A percentile compares a stretch with the other conserved stretches of the same genome.
Conservation (phyloP, 37 sponge, comb jelly and placozoan genomes). For the Halisarca cf. caerulea region DNA sequence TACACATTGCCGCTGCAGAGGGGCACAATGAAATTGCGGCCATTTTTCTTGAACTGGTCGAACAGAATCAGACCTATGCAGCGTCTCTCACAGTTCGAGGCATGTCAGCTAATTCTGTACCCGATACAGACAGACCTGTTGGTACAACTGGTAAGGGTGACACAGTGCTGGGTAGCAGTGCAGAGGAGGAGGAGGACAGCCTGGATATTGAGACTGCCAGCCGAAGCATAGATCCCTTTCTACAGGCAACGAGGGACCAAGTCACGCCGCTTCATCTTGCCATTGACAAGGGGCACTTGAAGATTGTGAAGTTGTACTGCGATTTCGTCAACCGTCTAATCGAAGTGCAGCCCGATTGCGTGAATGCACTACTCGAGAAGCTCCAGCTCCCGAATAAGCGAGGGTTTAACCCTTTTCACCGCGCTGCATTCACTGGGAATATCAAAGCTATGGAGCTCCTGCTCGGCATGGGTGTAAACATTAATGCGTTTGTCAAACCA, state of each 20-base stretch:
- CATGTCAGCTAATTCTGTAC: not conserved
- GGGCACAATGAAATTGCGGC: conserved; percentile 51
- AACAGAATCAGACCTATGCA: not conserved
- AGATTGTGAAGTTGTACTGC: conserved; percentile 42
- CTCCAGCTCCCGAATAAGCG: conserved; percentile 51
- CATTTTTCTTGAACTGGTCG: conserved; percentile 56
- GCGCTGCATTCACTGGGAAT: conserved; percentile 44
- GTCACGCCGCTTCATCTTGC: conserved; percentile 71
- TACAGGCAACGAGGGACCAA: not conserved
- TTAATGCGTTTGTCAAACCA: conserved; percentile 71
- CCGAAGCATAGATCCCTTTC: conserved; percentile 28
- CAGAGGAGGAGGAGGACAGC: not conserved
- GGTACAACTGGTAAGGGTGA: not conserved
- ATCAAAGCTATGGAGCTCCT: conserved; percentile 59
- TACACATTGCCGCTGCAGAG: conserved; percentile 61
- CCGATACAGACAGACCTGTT: not conserved
- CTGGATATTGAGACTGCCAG: not conserved
- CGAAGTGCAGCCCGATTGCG: not conserved
- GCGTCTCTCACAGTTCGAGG: not conserved
- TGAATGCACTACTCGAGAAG: not conserved
- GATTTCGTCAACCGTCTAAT: conserved; percentile 32
- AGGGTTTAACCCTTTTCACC: conserved; percentile 75
- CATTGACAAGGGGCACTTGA: conserved; percentile 40
- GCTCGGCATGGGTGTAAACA: conserved; percentile 70
- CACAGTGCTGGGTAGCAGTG: no score